phyloP scores from a whole-genome alignment of 1,140 invertebrate species.

The Calycopis cecrops region DNA sequence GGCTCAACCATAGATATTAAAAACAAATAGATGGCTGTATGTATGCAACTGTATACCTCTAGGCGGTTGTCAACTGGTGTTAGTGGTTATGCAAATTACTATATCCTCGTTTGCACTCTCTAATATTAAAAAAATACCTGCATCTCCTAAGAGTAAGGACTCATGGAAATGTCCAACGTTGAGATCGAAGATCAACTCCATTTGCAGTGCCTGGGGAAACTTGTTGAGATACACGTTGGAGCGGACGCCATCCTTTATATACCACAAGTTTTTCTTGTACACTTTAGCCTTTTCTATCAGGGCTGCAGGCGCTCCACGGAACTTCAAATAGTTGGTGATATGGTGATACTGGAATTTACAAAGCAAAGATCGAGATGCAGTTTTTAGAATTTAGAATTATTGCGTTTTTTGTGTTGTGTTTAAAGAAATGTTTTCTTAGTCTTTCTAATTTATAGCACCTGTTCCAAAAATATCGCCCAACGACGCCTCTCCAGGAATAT shows the following conservation, averaged over 20 bases:
- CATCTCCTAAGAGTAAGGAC: conserved; percentile 47
- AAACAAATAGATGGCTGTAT: too few relatives aligned
- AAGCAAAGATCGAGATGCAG: background rate
- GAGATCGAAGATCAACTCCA: conserved; percentile 65
- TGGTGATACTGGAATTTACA: conserved; percentile 50
- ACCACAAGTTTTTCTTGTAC: conserved; percentile 54
- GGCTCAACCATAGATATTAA: background rate
- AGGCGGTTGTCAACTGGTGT: too few relatives aligned
- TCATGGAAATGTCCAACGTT: conserved; percentile 59
- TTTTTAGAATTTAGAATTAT: too few relatives aligned
- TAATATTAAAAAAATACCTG: conserved; percentile 28
- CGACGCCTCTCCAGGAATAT: conserved; percentile 41
- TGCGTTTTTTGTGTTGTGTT: too few relatives aligned
- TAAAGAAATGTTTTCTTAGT: too few relatives aligned
- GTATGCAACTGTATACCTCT: too few relatives aligned
- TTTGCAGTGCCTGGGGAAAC: conserved; percentile 52
- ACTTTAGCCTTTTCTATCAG: conserved; percentile 45
- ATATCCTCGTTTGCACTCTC: too few relatives aligned
- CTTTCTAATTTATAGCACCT: conserved; percentile 37
- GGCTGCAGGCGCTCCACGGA: conserved; percentile 34
- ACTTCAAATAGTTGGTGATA: conserved; percentile 48
- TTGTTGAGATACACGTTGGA: conserved; percentile 41
- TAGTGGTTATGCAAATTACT: background rate
- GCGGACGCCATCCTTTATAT: conserved; percentile 55
- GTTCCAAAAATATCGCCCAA: conserved; percentile 44